Percentiles rank a stretch among this genome's conserved stretches.
Conservation (phyloP, 2,888 invertebrate species). For the Ennomos quercinarius region DNA sequence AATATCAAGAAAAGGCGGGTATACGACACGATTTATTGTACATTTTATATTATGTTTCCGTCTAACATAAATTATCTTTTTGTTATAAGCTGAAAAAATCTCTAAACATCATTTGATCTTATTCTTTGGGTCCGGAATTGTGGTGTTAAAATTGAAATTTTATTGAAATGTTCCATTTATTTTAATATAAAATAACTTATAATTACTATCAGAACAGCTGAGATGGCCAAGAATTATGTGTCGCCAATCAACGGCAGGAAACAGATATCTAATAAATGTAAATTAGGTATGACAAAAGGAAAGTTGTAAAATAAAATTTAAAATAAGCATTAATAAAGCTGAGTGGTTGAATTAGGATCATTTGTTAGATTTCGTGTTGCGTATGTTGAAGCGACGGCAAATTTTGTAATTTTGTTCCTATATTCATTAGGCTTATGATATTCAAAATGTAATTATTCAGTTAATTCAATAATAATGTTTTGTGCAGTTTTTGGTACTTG, state of each 20-base stretch:
- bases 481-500: no score
- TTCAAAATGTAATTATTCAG: no score
- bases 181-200: slow-evolving; percentile 31
- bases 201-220: slow-evolving; percentile 36
- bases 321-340: slow-evolving; percentile 22
- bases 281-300: slow-evolving; percentile 44
- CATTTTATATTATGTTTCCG: slow-evolving; percentile 78
- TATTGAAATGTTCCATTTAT: slow-evolving; percentile 33
- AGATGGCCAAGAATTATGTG: slow-evolving; percentile 32
- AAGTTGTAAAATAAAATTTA: slow-evolving; percentile 28
- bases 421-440: no score
- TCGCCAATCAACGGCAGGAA: slow-evolving; percentile 37
- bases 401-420: neutral
- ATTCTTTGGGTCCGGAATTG: slow-evolving; percentile 27
- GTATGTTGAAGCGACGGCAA: neutral
- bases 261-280: slow-evolving; percentile 40
- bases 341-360: slow-evolving; percentile 27
- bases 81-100: slow-evolving; percentile 36
- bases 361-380: slow-evolving; percentile 24
- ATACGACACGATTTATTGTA: slow-evolving; percentile 68
- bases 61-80: slow-evolving; percentile 60
- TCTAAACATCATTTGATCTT: slow-evolving; percentile 52
- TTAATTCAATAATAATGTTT: no score
- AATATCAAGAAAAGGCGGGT: slow-evolving; percentile 73
- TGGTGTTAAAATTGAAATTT: slow-evolving; percentile 26